Evolutionary conservation across 2,797 vertebrate genomes (phyloP).

Genomic region (Etheostoma perlongum): DNA sequence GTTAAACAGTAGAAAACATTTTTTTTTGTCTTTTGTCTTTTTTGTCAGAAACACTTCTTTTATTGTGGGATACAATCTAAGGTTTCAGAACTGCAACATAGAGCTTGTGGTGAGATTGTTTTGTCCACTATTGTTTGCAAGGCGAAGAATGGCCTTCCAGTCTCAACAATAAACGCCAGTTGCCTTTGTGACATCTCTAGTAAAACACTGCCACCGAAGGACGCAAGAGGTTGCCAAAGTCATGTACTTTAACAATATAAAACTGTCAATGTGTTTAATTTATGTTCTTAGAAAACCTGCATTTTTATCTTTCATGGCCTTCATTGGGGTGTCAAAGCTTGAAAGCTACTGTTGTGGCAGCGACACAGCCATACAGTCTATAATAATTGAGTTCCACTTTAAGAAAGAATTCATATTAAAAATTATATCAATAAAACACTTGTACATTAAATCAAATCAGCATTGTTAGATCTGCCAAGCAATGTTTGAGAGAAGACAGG

Average conservation of each 20-base stretch:
- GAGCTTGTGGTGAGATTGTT: conserved; percentile 7
- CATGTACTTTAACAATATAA: conserved; percentile 3
- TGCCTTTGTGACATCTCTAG: conserved; percentile 14
- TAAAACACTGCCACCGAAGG: conserved; percentile 20
- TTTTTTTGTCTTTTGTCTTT: background rate
- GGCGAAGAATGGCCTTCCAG: conserved; percentile 13
- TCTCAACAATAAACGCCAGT: conserved; percentile 9
- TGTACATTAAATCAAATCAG: conserved; percentile 33
- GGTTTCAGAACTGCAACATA: background rate
- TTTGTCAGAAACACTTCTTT: too few species aligned
- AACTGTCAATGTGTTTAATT: conserved; percentile 18
- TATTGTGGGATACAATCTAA: too few species aligned
- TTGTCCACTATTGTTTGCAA: conserved; percentile 5
- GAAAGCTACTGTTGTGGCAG: background rate
- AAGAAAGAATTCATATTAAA: background rate
- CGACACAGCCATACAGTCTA: background rate
- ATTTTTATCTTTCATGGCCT: conserved; percentile 18
- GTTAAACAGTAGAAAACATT: background rate
- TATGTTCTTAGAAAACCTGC: conserved; percentile 15
- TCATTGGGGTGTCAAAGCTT: background rate
- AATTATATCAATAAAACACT: conserved; percentile 21
- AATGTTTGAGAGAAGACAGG: conserved; percentile 22
- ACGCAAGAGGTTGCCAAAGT: conserved; percentile 12
- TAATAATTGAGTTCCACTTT: conserved; percentile 1
- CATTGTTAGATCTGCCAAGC: background rate